A percentile compares a stretch with the other conserved stretches of the same genome.
Conservation (phyloP, 1,140 invertebrate species). For the Drosophila virilis region DNA sequence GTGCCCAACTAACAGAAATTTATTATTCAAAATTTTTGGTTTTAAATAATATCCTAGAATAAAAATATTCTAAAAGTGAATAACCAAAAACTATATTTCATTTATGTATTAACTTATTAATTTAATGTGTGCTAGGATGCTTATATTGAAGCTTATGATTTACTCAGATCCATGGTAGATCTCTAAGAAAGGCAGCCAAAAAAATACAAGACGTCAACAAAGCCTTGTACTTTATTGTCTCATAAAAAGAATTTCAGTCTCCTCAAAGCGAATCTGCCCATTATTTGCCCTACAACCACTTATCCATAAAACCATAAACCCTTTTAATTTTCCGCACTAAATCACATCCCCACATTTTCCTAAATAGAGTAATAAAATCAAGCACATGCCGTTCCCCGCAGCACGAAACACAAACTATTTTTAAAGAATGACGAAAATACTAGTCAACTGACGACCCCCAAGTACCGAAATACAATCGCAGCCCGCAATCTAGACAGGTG, state of each 20-base stretch:
- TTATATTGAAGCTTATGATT: no score
- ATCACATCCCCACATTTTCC: conserved; percentile 18
- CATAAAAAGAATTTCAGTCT: conserved; percentile 6
- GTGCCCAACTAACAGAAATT: neutral
- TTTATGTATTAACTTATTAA: no score
- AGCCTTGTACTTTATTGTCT: conserved; percentile 13
- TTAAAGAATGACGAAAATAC: conserved; percentile 33
- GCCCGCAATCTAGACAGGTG: conserved; percentile 29
- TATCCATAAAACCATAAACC: conserved; percentile 26
- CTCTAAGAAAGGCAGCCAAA: no score
- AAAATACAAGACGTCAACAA: neutral
- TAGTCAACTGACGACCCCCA: conserved; percentile 1
- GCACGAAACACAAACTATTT: conserved; percentile 26
- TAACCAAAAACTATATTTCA: no score
- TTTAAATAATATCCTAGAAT: no score
- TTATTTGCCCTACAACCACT: conserved; percentile 27
- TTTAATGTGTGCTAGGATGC: no score
- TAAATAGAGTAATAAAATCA: conserved; percentile 28
- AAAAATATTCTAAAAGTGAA: no score
- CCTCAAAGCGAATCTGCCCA: conserved; percentile 5
- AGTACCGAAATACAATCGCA: neutral
- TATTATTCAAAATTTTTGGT: no score
- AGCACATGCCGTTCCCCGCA: conserved; percentile 13
- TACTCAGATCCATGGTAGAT: no score
- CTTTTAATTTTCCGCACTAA: conserved; percentile 44